These are phyloP conservation scores for Podarcis cretensis DNA, from an alignment of 2,113 vertebrate species.

Conservation along the genomic window DNA sequence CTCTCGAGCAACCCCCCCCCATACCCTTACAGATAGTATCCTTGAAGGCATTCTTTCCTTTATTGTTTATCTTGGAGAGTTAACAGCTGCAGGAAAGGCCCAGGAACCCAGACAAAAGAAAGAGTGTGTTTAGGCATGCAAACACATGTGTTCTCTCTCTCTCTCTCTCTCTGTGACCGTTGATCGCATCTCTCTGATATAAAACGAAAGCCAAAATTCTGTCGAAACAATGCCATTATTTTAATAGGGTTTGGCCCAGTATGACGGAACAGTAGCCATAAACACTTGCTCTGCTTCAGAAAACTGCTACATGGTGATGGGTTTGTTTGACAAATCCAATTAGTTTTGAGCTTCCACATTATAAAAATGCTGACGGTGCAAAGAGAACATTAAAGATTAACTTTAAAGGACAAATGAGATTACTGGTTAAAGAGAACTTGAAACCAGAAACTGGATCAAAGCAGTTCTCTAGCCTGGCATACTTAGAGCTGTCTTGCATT, in stretches of 20 bases:
- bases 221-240: constrained; percentile 6
- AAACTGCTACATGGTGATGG: constrained; percentile 19
- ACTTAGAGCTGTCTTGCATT: constrained; percentile 21
- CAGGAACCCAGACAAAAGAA: too few relatives aligned
- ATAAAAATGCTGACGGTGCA: constrained; percentile 59
- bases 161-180: background rate
- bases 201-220: background rate
- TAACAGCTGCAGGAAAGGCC: too few relatives aligned
- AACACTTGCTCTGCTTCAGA: constrained; percentile 8
- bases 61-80: too few relatives aligned
- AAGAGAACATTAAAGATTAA: constrained; percentile 42
- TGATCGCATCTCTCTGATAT: background rate
- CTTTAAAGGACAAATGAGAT: constrained; percentile 55
- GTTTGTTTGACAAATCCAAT: constrained; percentile 58
- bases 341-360: constrained; percentile 53
- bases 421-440: constrained; percentile 22
- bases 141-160: too few relatives aligned
- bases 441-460: background rate
- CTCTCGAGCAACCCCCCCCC: too few relatives aligned
- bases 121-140: too few relatives aligned
- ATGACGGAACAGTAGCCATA: background rate
- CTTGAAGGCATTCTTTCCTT: too few relatives aligned
- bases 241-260: fast-evolving
- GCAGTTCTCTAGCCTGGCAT: constrained; percentile 14
- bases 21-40: too few relatives aligned